A percentile compares a stretch with the other conserved stretches of the same genome.
Conservation (phyloP, 2,797 vertebrate species). For the Phataginus tetradactyla region DNA sequence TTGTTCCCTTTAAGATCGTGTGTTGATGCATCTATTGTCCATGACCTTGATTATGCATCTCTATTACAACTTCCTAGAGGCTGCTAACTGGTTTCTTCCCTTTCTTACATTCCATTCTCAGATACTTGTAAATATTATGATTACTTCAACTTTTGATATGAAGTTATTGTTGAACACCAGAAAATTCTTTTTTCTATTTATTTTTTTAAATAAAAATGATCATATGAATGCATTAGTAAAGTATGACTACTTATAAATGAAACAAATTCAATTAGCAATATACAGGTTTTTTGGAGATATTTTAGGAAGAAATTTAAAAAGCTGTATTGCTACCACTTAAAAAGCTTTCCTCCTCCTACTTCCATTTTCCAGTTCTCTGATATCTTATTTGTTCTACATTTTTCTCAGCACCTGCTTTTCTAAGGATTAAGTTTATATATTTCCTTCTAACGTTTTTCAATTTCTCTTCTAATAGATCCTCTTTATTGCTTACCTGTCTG, state of each 20-base stretch:
- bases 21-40: neutral
- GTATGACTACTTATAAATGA: neutral
- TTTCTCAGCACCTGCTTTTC: slow-evolving; percentile 28
- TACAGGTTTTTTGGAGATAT: neutral
- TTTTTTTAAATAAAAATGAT: neutral
- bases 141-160: neutral
- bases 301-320: neutral
- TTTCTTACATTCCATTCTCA: neutral
- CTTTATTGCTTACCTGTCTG: neutral
- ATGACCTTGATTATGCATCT: neutral
- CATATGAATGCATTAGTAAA: neutral
- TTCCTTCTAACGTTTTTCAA: slow-evolving; percentile 39
- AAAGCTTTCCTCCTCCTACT: neutral
- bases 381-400: neutral
- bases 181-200: neutral
- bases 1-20: neutral
- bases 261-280: neutral
- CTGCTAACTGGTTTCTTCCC: neutral
- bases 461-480: slow-evolving; percentile 6
- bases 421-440: slow-evolving; percentile 52
- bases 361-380: neutral
- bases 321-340: neutral
- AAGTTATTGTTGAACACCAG: neutral
- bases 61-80: neutral
- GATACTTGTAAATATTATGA: neutral